Base-by-base conservation (phyloP, 1,140 invertebrate genomes). In the Psix sp. region DNA sequence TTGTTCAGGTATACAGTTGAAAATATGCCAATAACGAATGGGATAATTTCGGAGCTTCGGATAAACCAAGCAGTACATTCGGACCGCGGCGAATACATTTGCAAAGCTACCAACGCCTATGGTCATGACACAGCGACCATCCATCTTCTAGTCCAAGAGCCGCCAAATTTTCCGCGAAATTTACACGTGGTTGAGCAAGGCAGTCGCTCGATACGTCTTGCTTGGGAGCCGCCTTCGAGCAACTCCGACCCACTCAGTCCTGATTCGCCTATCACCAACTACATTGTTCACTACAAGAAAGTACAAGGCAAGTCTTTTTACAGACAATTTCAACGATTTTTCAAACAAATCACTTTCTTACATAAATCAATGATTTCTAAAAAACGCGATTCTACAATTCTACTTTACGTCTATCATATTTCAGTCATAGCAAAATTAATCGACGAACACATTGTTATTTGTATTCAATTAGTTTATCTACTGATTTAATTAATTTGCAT, bases 21-120 rank as follows among this genome's bases (percentile, higher is more conserved):
- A 56, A 89, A 90, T 49, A 87, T 86, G 16, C 80, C 84, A 9
- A 75, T 85, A 0, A 75, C 85, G 3, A 82, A 85, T 40, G 90
- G 90, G 2, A 81, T 90, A 4, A 80, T 87, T 17, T 91, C 91
- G 0, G 90, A 92, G 74, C 77, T 94, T 24, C 84, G 88, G 2
- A 90, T 94, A 46, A 81, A 86, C 14, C 89, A 91, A 59, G 89
- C 91, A 0, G 87, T 88, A 10, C 87, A 91, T 7, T 86, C 87
- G 5, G 93, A 94, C 79, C 89, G 90, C 4, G 92, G 91, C 0
- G 89, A 92, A 66, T 94, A 93, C 80, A 89, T 89, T 1, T 94
- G 93, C 80, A 84, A 88, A 9, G 92, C 92, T 1, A 88, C 86
- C 46, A 94, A 94, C 81, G 86, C 89, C 1, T 91, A 92, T 80